Percentiles rank a stretch among this genome's conserved stretches.
Conservation (phyloP, 2,888 invertebrate genomes). For the Coleophora deauratella region DNA sequence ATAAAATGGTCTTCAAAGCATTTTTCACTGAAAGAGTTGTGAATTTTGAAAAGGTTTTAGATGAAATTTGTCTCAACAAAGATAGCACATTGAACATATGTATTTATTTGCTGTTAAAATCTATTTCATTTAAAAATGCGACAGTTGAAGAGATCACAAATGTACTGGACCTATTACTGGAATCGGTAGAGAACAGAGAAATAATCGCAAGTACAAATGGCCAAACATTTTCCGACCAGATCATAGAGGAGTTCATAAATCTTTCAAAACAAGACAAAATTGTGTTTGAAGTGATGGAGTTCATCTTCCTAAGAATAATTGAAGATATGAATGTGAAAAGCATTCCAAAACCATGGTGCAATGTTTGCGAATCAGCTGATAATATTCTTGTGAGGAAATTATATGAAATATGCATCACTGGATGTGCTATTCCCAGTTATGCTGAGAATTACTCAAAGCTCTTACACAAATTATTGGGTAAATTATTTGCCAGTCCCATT, state of each 20-base stretch:
- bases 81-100: slow-evolving; percentile 43
- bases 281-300: slow-evolving; percentile 71
- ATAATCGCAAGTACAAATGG: slow-evolving; percentile 40
- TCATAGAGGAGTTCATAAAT: slow-evolving; percentile 44
- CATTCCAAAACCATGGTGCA: slow-evolving; percentile 54
- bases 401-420: slow-evolving; percentile 64
- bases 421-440: slow-evolving; percentile 53
- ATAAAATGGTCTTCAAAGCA: slow-evolving; percentile 39
- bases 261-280: slow-evolving; percentile 57
- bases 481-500: slow-evolving; percentile 48
- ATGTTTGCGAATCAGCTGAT: slow-evolving; percentile 50
- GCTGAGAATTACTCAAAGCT: slow-evolving; percentile 46
- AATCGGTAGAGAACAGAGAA: slow-evolving; percentile 47
- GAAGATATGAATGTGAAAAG: slow-evolving; percentile 51
- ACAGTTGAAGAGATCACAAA: slow-evolving; percentile 45
- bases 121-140: slow-evolving; percentile 47
- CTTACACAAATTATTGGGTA: slow-evolving; percentile 58
- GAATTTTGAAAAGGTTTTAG: slow-evolving; percentile 38
- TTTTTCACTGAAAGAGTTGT: slow-evolving; percentile 38
- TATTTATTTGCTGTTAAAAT: slow-evolving; percentile 57
- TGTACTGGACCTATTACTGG: slow-evolving; percentile 54
- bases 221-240: slow-evolving; percentile 34
- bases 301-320: slow-evolving; percentile 67
- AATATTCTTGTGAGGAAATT: slow-evolving; percentile 51
- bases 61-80: slow-evolving; percentile 39